Evolutionary conservation across 1,140 invertebrate genomes (phyloP).

Genomic region (Planococcus citri): DNA sequence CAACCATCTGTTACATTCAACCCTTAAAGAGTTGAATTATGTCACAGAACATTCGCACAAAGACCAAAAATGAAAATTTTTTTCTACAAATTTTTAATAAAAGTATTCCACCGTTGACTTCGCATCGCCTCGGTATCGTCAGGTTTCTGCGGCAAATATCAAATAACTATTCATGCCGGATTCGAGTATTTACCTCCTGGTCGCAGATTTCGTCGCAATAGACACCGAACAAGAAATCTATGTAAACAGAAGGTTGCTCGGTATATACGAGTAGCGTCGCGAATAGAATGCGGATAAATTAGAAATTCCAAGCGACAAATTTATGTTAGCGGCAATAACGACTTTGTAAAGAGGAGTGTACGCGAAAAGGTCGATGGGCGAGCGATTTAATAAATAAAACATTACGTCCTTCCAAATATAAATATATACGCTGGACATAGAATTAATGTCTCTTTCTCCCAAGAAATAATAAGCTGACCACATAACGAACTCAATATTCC

Average conservation of each 20-base stretch:
- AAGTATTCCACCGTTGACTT: not conserved
- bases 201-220: not conserved
- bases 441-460: not conserved
- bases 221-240: too few species aligned
- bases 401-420: not conserved
- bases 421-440: not conserved
- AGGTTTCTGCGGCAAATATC: not conserved
- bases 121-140: too few species aligned
- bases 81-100: not conserved
- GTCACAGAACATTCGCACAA: not conserved
- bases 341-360: not conserved
- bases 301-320: not conserved
- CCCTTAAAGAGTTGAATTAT: not conserved
- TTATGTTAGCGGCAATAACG: not conserved
- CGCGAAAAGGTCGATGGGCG: not conserved
- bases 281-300: too few species aligned
- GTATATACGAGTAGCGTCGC: too few species aligned
- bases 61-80: not conserved
- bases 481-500: not conserved
- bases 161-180: not conserved
- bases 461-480: not conserved
- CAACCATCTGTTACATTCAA: not conserved
- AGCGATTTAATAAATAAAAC: slow-evolving; percentile 8
- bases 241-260: too few species aligned
- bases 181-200: too few species aligned